Percentiles rank a stretch among this genome's conserved stretches.
Conservation (phyloP, 2,797 vertebrate species). For the Megaceryle alcyon region DNA sequence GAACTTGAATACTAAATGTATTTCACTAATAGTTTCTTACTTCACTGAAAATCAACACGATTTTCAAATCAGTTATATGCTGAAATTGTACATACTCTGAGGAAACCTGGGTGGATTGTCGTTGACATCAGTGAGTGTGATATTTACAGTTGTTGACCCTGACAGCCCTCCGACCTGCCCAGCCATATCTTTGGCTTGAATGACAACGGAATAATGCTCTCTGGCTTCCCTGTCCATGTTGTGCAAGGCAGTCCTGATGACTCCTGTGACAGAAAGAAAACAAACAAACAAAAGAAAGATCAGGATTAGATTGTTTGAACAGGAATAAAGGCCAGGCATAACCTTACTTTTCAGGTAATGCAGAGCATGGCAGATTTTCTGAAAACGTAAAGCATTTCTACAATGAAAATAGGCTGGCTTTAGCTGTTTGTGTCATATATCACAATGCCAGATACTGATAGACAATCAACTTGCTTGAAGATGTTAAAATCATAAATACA, state of each 20-base stretch:
- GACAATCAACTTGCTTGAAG: background rate
- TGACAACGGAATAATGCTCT: conserved; percentile 96
- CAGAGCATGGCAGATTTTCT: background rate
- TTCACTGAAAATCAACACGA: background rate
- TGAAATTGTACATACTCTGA: conserved; percentile 87
- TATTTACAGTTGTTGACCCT: conserved; percentile 95
- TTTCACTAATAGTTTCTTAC: background rate
- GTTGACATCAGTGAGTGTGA: conserved; percentile 96
- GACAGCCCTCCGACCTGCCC: conserved; percentile 97
- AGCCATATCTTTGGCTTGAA: conserved; percentile 99
- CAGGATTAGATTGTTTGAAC: background rate
- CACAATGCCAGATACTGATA: background rate
- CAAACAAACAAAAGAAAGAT: background rate
- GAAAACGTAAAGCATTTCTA: background rate
- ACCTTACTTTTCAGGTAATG: background rate
- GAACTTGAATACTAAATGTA: background rate
- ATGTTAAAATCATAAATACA: background rate
- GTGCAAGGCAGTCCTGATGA: conserved; percentile 96
- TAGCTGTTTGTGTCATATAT: background rate
- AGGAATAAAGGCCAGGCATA: background rate
- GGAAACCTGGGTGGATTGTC: conserved; percentile 97
- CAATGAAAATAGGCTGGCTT: background rate
- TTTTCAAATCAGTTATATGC: conserved; percentile 2
- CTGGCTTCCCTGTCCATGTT: conserved; percentile 98
- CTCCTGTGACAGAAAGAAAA: conserved; percentile 80